Evolutionary conservation across 2,113 vertebrate species (phyloP).

Genomic region (Tachycineta bicolor): DNA sequence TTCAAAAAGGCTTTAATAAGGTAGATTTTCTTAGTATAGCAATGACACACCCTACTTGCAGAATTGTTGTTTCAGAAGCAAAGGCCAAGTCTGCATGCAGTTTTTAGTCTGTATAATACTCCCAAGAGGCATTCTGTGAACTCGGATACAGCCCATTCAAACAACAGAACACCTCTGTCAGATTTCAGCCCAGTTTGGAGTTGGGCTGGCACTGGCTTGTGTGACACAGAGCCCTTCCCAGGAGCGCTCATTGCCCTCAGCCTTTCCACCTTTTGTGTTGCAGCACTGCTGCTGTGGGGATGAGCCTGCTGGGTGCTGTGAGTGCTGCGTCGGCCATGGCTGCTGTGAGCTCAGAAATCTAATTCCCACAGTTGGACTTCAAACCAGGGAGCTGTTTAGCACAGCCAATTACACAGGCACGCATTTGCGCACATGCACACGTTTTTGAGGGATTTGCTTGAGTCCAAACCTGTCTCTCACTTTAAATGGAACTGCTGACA

Average conservation of each 20-base stretch:
- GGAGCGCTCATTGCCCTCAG: background rate
- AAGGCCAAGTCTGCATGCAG: background rate
- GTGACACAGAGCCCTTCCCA: background rate
- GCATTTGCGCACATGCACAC: rapidly evolving
- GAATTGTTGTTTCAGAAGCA: background rate
- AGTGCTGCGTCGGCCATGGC: background rate
- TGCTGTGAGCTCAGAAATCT: background rate
- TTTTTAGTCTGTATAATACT: background rate
- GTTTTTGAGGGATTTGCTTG: background rate
- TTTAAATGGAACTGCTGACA: background rate
- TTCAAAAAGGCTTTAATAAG: background rate
- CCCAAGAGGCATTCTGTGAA: background rate
- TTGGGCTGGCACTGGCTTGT: background rate
- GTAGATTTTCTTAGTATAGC: background rate
- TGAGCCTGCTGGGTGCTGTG: background rate
- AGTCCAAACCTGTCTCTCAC: background rate
- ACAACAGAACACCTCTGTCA: background rate
- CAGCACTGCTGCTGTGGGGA: background rate
- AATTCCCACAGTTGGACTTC: background rate
- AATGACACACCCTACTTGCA: background rate
- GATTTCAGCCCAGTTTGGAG: background rate
- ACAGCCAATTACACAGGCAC: background rate
- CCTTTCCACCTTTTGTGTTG: background rate
- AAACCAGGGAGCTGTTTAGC: background rate
- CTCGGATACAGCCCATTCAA: background rate